Evolutionary conservation across 2,113 vertebrate genomes (phyloP).

Genomic region (Abramis brama): DNA sequence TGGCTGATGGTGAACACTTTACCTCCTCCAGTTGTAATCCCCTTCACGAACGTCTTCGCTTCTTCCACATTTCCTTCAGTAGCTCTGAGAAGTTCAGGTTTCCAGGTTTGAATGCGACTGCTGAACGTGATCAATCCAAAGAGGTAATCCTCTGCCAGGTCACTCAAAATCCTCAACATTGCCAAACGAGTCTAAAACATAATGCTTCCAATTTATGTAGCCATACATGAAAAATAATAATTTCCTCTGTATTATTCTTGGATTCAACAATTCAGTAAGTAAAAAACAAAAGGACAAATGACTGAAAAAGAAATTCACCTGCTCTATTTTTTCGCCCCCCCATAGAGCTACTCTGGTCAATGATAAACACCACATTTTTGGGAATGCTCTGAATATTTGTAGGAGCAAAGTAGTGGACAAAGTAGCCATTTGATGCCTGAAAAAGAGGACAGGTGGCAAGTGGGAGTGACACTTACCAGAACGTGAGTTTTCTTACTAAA

Average conservation of each 20-base stretch:
- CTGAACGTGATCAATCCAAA: slow-evolving; percentile 88
- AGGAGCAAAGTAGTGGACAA: slow-evolving; percentile 93
- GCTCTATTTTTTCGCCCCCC: slow-evolving; percentile 81
- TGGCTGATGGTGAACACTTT: slow-evolving; percentile 44
- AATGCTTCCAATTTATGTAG: too few species aligned
- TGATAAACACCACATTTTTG: slow-evolving; percentile 90
- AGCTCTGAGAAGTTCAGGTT: slow-evolving; percentile 80
- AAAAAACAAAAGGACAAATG: too few species aligned
- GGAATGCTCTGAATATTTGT: slow-evolving; percentile 77
- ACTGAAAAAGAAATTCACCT: slow-evolving; percentile 73
- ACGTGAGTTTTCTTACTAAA: too few species aligned
- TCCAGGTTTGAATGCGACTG: slow-evolving; percentile 75
- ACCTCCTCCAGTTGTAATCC: slow-evolving; percentile 70
- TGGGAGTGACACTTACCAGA: too few species aligned
- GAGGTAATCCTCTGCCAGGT: slow-evolving; percentile 80
- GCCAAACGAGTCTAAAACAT: slow-evolving; percentile 82
- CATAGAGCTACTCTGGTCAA: slow-evolving; percentile 92
- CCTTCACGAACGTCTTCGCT: slow-evolving; percentile 78
- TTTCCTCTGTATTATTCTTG: too few species aligned
- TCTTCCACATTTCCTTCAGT: slow-evolving; percentile 75
- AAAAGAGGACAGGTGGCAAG: not conserved
- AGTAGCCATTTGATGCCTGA: slow-evolving; percentile 85
- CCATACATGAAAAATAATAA: too few species aligned
- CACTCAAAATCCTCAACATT: slow-evolving; percentile 85
- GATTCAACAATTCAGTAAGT: too few species aligned